Percentiles rank a stretch among this genome's conserved stretches.
Evolutionary conservation across 2,888 invertebrate genomes (phyloP).

Genomic region (Dione vanillae): DNA sequence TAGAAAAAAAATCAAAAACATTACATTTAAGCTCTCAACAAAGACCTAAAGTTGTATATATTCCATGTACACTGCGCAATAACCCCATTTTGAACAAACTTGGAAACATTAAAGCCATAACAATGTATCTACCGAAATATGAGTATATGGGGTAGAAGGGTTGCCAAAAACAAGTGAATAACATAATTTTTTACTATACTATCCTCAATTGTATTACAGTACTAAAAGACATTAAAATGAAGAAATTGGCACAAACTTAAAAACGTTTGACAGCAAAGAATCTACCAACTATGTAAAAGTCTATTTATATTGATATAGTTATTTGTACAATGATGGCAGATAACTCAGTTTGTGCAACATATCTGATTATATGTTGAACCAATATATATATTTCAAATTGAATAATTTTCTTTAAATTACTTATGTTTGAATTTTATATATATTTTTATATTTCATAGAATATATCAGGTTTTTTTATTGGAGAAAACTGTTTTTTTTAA

Average conservation of each 20-base stretch:
- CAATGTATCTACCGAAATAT: background rate
- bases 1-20: too few species aligned
- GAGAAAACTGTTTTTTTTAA: too few species aligned
- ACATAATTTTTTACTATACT: background rate
- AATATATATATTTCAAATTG: background rate
- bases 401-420: background rate
- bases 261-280: background rate
- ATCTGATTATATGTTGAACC: too few species aligned
- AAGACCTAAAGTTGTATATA: too few species aligned
- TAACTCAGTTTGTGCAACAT: background rate
- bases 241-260: background rate
- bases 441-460: background rate
- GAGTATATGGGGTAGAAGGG: background rate
- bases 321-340: background rate
- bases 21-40: too few species aligned
- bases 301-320: background rate
- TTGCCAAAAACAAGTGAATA: slow-evolving; percentile 8
- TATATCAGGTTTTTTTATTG: too few species aligned
- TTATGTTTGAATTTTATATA: background rate
- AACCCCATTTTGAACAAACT: too few species aligned
- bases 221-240: background rate
- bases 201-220: background rate
- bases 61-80: too few species aligned
- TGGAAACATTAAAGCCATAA: background rate
- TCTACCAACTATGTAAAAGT: background rate